These are phyloP conservation scores for Hemichromis elongatus DNA, from an alignment of 2,113 vertebrate species.

Conservation along the genomic window DNA sequence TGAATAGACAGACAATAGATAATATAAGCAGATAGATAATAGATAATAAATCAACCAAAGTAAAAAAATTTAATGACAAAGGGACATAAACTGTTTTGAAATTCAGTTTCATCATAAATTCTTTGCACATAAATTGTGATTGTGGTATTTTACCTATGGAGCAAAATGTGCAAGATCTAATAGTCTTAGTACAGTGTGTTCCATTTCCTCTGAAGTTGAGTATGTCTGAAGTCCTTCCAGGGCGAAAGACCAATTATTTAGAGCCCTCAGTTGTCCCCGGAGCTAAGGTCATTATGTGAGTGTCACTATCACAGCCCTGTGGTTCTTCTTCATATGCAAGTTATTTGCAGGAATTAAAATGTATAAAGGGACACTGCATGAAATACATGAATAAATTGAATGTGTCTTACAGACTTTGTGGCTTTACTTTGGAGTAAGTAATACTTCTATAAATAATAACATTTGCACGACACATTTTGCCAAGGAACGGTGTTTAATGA, in stretches of 20 bases:
- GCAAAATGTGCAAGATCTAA: constrained; percentile 44
- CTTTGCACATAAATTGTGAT: background rate
- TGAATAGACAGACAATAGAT: background rate
- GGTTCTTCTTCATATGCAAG: constrained; percentile 51
- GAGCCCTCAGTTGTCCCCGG: constrained; percentile 45
- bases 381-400: constrained; percentile 4
- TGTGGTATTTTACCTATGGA: constrained; percentile 47
- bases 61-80: background rate
- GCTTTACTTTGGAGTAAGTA: background rate
- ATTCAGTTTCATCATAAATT: background rate
- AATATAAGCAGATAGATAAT: background rate
- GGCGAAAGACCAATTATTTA: constrained; percentile 68
- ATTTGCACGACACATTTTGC: constrained; percentile 41
- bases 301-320: constrained; percentile 46
- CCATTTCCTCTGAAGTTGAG: constrained; percentile 51
- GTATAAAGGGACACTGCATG: background rate
- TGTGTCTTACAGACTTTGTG: background rate
- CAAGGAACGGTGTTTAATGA: constrained; percentile 32
- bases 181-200: constrained; percentile 24
- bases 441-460: constrained; percentile 48
- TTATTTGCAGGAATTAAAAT: constrained; percentile 51
- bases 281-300: constrained; percentile 66
- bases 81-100: background rate
- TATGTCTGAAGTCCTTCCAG: constrained; percentile 61
- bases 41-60: background rate